phyloP scores from a whole-genome alignment of 2,888 invertebrate genomes.

The Trissonchulus latispiculum region DNA sequence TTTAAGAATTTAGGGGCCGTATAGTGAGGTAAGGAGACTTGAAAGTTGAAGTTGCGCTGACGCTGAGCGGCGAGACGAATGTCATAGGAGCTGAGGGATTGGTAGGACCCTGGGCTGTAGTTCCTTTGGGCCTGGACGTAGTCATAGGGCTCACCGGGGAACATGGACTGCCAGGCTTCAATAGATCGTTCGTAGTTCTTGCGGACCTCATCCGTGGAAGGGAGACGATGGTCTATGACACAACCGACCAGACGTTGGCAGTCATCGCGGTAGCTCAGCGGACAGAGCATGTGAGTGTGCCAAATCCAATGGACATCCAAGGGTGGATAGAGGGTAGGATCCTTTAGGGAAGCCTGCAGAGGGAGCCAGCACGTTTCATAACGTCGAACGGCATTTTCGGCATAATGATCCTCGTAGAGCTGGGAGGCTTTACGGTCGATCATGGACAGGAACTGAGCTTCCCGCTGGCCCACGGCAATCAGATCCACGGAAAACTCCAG shows the following conservation, averaged over 20 bases:
- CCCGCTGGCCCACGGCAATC: slow-evolving; percentile 32
- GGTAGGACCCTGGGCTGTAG: slow-evolving; percentile 29
- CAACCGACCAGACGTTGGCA: slow-evolving; percentile 25
- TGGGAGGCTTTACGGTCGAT: slow-evolving; percentile 37
- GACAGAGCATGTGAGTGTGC: slow-evolving; percentile 47
- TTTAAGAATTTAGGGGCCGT: slow-evolving; percentile 46
- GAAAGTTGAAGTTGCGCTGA: slow-evolving; percentile 49
- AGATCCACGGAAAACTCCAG: slow-evolving; percentile 10
- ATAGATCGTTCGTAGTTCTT: slow-evolving; percentile 23
- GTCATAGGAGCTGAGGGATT: slow-evolving; percentile 43
- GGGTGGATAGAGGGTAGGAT: slow-evolving; percentile 46
- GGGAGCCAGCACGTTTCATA: slow-evolving; percentile 50
- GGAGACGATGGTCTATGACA: slow-evolving; percentile 46
- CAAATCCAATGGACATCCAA: slow-evolving; percentile 51
- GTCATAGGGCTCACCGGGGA: slow-evolving; percentile 39
- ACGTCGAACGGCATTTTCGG: slow-evolving; percentile 47
- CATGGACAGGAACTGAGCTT: slow-evolving; percentile 43
- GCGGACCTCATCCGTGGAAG: slow-evolving; percentile 38
- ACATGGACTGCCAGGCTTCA: slow-evolving; percentile 19
- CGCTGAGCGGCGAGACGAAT: slow-evolving; percentile 45
- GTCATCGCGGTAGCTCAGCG: slow-evolving; percentile 37
- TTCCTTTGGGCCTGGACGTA: slow-evolving; percentile 39
- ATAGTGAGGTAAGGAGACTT: slow-evolving; percentile 50
- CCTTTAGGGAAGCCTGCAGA: slow-evolving; percentile 40
- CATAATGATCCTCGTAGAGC: slow-evolving; percentile 41